Evolutionary conservation across 2,888 invertebrate species (phyloP).

Genomic region (Sepiola atlantica): DNA sequence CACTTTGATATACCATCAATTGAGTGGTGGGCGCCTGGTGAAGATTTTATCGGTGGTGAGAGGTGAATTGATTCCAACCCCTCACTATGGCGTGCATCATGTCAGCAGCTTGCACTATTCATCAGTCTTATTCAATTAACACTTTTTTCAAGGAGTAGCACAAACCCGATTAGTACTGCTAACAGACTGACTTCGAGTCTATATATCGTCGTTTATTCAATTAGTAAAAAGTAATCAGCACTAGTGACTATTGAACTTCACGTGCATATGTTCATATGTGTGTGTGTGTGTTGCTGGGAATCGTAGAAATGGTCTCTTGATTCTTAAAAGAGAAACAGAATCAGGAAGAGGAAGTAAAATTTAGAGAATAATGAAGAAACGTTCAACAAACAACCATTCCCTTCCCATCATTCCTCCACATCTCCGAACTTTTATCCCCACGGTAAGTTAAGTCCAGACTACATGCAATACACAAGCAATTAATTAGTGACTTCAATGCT

Average conservation of each 20-base stretch:
- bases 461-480: neutral
- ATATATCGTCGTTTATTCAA: slow-evolving; percentile 22
- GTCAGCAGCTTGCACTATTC: slow-evolving; percentile 32
- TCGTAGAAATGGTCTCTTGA: neutral
- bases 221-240: slow-evolving; percentile 19
- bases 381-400: neutral
- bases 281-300: neutral
- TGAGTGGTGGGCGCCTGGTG: neutral
- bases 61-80: neutral
- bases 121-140: neutral
- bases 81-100: neutral
- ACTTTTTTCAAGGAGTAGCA: neutral
- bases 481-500: neutral
- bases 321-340: neutral
- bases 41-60: neutral
- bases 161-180: slow-evolving; percentile 20
- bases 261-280: neutral
- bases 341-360: neutral
- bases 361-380: neutral
- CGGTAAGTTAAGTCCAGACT: neutral
- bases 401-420: neutral
- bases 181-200: slow-evolving; percentile 1
- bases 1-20: neutral
- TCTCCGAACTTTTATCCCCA: neutral
- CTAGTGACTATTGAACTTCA: neutral